phyloP scores from a whole-genome alignment of 2,888 invertebrate species.

The Latrodectus hesperus region DNA sequence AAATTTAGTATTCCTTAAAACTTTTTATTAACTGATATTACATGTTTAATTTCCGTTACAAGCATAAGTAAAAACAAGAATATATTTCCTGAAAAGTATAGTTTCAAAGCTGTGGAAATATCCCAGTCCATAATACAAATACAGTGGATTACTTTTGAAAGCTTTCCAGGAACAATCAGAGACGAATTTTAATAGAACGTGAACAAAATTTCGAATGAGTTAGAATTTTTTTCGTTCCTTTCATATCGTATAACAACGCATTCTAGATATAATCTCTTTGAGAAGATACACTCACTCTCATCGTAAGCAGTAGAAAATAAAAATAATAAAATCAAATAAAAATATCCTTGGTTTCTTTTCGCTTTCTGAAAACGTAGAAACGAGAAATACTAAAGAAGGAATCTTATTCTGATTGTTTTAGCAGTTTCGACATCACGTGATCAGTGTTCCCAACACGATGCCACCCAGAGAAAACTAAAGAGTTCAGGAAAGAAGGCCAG shows the following conservation, averaged over 20 bases:
- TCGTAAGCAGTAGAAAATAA: neutral
- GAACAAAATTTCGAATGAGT: neutral
- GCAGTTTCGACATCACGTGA: conserved; percentile 2
- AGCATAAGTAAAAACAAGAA: too few relatives aligned
- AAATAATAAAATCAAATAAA: neutral
- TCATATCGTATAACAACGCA: too few relatives aligned
- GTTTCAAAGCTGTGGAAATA: too few relatives aligned
- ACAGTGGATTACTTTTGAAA: too few relatives aligned
- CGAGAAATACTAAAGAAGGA: neutral
- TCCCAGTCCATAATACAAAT: too few relatives aligned
- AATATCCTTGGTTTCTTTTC: neutral
- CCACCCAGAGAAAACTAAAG: neutral
- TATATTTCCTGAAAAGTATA: too few relatives aligned
- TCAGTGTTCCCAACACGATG: neutral
- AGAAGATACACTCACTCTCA: neutral
- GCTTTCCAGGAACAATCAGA: neutral
- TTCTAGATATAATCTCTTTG: too few relatives aligned
- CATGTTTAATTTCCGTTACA: too few relatives aligned
- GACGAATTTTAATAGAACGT: neutral
- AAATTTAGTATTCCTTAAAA: too few relatives aligned
- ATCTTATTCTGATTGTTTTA: conserved; percentile 5
- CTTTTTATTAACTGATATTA: too few relatives aligned
- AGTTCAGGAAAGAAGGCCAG: too few relatives aligned
- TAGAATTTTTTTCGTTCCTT: neutral
- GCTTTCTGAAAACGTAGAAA: neutral